Base-by-base conservation (phyloP, 2,113 vertebrate species). In the Hyla sarda region DNA sequence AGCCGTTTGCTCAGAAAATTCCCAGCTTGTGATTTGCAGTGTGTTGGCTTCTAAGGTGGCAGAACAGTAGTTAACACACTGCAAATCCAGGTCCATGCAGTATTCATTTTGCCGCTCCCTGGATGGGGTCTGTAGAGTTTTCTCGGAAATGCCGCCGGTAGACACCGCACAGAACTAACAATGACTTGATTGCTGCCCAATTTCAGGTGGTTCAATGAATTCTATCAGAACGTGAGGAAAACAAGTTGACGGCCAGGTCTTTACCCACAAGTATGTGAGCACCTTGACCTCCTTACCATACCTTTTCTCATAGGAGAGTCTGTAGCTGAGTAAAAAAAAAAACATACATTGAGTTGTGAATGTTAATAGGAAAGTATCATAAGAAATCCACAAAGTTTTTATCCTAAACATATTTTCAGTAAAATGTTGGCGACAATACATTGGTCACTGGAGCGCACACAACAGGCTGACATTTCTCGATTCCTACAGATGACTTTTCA, bases 51-150 rank as follows among this genome's bases (percentile, higher is more conserved):
- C 45, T 50, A 50, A 50, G 48, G 48, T 77, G 48, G 28, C 75
- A 32, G 48, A 77, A 77, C 50, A 54, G 28, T 77, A 76, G 73
- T 76, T 76, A 54, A 54, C 48, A 77, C 48, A 21, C 50, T 77
- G 75, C 75, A 77, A 77, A 77, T 77, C 21, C 75, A 34, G 23
- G 28, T 56, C 21, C 17, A 32, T 56, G 75, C 30, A 77, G 30
- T 54, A 77, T 56, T 77, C 75, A 77, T 76, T 47, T 47, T 1
- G n/a, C 12, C 17, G 13, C 45, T 75, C n/a, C 6, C 4, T 52
- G 47, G 47, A 30, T 28, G 25, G 37, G 52, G 73, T 17, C 25
- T 50, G 73, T 19, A 23, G 16, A 54, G 50, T 21, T 32, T 54
- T n/a, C 28, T 77, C 6, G 75, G 48, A 54, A 54, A 32, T 19